Conservation (phyloP, 2,797 vertebrate genomes). For the Philypnodon macrostomus region DNA sequence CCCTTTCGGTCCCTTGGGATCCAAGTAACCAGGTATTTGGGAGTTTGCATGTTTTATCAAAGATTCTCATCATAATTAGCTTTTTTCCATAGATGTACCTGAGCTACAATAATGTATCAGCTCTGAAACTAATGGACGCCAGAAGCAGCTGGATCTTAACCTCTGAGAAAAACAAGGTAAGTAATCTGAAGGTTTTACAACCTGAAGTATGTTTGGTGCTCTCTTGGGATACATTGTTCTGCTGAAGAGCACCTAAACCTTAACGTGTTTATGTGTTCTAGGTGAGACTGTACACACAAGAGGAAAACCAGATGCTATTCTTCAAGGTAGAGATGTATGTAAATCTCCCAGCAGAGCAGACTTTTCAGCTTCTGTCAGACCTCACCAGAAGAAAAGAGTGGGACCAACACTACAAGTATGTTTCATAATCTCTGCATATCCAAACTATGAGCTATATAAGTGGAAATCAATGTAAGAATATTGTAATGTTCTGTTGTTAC, state of each 20-base stretch:
- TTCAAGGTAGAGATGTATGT: conserved; percentile 88
- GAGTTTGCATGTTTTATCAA: conserved; percentile 1
- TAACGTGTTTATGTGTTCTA: too few species aligned
- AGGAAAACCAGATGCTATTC: conserved; percentile 90
- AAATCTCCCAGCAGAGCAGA: conserved; percentile 73
- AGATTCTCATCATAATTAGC: conserved; percentile 5
- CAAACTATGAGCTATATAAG: neutral
- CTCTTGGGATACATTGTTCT: too few species aligned
- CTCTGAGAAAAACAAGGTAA: conserved; percentile 88
- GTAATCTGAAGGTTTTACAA: conserved; percentile 27
- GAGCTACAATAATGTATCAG: conserved; percentile 96
- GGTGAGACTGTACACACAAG: conserved; percentile 89
- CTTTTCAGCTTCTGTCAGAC: conserved; percentile 89
- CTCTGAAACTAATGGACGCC: conserved; percentile 88
- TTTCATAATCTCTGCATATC: conserved; percentile 10
- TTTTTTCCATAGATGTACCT: conserved; percentile 84
- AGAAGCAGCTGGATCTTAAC: conserved; percentile 87
- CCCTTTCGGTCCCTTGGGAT: conserved; percentile 95
- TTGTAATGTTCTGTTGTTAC: conserved; percentile 8
- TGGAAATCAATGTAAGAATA: neutral
- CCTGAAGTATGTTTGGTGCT: neutral
- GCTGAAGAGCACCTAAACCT: too few species aligned
- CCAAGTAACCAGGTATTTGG: conserved; percentile 90
- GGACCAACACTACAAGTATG: conserved; percentile 90
- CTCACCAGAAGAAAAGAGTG: conserved; percentile 85